Percentiles rank a stretch among this genome's conserved stretches.
Conservation (phyloP, 2,888 invertebrate genomes). For the Idaea straminata region DNA sequence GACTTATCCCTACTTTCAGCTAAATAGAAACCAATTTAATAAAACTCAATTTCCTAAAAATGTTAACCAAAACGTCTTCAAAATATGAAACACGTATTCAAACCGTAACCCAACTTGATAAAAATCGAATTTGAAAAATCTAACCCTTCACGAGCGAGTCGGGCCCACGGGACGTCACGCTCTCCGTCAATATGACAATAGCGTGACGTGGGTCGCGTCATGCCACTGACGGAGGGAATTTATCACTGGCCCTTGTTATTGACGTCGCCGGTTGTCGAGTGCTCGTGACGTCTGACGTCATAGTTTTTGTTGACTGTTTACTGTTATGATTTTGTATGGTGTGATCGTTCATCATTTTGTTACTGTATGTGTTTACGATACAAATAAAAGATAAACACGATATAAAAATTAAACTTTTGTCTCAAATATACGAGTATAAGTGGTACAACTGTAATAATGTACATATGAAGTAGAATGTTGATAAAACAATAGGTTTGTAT, state of each 20-base stretch:
- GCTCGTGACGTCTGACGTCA: slow-evolving; percentile 19
- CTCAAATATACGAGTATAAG: not conserved
- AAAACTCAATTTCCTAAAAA: not conserved
- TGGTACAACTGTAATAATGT: not conserved
- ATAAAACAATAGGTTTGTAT: not conserved
- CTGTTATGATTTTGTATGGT: slow-evolving; percentile 11
- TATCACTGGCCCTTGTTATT: slow-evolving; percentile 56
- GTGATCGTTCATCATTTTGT: not conserved
- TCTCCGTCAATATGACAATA: slow-evolving; percentile 46
- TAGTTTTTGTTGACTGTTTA: slow-evolving; percentile 27
- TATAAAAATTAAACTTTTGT: not conserved
- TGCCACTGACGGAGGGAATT: slow-evolving; percentile 44
- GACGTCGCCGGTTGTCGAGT: slow-evolving; percentile 34
- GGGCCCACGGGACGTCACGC: slow-evolving; percentile 26
- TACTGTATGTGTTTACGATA: not conserved
- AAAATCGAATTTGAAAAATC: slow-evolving; percentile 4
- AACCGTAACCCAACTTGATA: slow-evolving; percentile 2
- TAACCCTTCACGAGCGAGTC: slow-evolving; percentile 13
- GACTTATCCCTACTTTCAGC: not conserved
- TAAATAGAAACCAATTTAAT: not conserved
- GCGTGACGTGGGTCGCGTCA: slow-evolving; percentile 51
- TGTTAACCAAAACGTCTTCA: not conserved
- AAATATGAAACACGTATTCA: not conserved
- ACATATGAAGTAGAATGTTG: not conserved
- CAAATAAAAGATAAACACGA: not conserved